phyloP scores from a whole-genome alignment of 1,140 invertebrate genomes.

The Aphidius gifuensis region DNA sequence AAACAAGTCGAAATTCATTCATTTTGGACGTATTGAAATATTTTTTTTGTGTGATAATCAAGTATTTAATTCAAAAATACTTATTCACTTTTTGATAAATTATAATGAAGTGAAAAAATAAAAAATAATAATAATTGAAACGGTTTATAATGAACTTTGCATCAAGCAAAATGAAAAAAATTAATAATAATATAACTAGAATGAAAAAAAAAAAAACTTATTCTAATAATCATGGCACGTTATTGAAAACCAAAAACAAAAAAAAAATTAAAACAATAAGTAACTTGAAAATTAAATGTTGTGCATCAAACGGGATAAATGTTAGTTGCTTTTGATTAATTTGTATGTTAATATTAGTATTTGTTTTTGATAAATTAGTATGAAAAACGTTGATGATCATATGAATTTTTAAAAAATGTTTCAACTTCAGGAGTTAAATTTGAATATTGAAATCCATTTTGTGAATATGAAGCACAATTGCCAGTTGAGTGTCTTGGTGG shows the following conservation, averaged over 20 bases:
- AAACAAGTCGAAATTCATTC: too few relatives aligned
- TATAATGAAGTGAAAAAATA: too few relatives aligned
- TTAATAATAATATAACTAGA: too few relatives aligned
- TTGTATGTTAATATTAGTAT: not conserved
- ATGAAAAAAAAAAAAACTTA: too few relatives aligned
- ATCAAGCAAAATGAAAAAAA: too few relatives aligned
- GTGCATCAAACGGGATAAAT: not conserved
- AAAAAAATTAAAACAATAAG: not conserved
- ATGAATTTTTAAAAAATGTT: slow-evolving; percentile 11
- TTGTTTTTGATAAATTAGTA: not conserved
- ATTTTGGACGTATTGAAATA: too few relatives aligned
- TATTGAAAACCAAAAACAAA: not conserved
- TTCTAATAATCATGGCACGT: too few relatives aligned
- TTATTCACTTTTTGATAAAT: too few relatives aligned
- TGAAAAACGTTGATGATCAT: slow-evolving; percentile 3
- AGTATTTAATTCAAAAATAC: too few relatives aligned
- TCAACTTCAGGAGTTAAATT: slow-evolving; percentile 2
- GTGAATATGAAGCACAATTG: slow-evolving; percentile 33
- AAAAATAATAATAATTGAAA: too few relatives aligned
- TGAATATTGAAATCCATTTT: slow-evolving; percentile 27
- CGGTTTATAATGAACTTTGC: too few relatives aligned
- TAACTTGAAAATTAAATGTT: not conserved
- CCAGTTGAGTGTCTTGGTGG: slow-evolving; percentile 31
- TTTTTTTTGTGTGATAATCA: too few relatives aligned
- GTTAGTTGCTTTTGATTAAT: not conserved